Base-by-base conservation (phyloP, 2,888 invertebrate genomes). In the Odontocerum albicorne region DNA sequence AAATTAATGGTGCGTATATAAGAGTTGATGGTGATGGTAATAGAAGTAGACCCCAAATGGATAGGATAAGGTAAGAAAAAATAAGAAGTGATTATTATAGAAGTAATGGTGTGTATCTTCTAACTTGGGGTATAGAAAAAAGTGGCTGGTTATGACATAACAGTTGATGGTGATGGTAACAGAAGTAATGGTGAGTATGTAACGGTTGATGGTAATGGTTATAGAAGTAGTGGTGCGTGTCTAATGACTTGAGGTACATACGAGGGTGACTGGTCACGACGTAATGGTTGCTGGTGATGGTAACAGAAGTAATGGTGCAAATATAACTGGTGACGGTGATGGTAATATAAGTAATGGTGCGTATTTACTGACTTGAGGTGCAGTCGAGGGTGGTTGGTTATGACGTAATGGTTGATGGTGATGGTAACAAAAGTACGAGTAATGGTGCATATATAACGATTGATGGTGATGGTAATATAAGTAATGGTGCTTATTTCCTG, bases 131-230 rank as follows among this genome's bases (percentile, higher is more conserved):
- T 90, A 90, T 2, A 87, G 74, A 51, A 87, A 77, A 4, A 90
- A 90, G 70, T 91, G 90, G 27, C 88, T 88, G 64, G 91, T 91
- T 86, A 91, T 90, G 61, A 91, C 84, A 68, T 91, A 91, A 72
- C 91, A 81, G 72, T 91, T 92, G 68, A 92, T 87, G 22, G 91
- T 90, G 66, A 92, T 91, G 44, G 89, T 6, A 27, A 27, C 6
- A 7, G n/a, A n/a, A n/a, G n/a, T n/a, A n/a, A n/a, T n/a, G n/a
- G n/a, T n/a, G n/a, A n/a, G n/a, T n/a, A n/a, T n/a, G n/a, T n/a
- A n/a, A n/a, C n/a, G n/a, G n/a, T n/a, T n/a, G n/a, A n/a, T n/a
- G n/a, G n/a, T n/a, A n/a, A n/a, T n/a, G n/a, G n/a, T n/a, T n/a
- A n/a, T n/a, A n/a, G n/a, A n/a, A n/a, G n/a, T n/a, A n/a, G n/a